Percentiles rank a stretch among this genome's conserved stretches.
Conservation (phyloP, 2,797 vertebrate genomes). For the Poeciliopsis infans region DNA sequence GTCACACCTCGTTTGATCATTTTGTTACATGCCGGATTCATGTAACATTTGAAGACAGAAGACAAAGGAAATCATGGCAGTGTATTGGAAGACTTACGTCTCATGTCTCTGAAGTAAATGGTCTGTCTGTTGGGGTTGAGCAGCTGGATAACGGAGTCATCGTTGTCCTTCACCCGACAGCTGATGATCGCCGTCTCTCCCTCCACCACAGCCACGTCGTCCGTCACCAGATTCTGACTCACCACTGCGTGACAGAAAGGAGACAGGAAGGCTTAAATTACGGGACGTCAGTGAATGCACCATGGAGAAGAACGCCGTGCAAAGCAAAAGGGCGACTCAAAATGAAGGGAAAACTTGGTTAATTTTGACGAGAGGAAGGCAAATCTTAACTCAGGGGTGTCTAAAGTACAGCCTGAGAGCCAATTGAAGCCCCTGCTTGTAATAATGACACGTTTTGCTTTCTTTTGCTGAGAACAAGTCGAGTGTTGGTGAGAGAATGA, state of each 20-base stretch:
- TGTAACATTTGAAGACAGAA: not conserved
- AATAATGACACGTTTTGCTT: not conserved
- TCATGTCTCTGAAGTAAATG: constrained; percentile 95
- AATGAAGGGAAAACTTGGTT: not conserved
- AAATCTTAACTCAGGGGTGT: not conserved
- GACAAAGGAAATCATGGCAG: not conserved
- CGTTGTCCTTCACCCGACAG: constrained; percentile 96
- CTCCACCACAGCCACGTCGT: constrained; percentile 94
- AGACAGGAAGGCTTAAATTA: not conserved
- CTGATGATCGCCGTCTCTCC: constrained; percentile 96
- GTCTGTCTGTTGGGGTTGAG: constrained; percentile 98
- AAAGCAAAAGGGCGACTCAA: not conserved
- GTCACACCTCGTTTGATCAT: no score
- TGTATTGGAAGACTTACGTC: constrained; percentile 85
- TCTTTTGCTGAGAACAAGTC: not conserved
- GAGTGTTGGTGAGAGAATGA: not conserved
- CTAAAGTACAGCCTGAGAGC: not conserved
- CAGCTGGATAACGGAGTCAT: constrained; percentile 96
- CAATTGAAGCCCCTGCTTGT: not conserved
- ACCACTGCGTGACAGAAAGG: constrained; percentile 54
- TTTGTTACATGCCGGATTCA: no score
- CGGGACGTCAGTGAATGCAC: not conserved
- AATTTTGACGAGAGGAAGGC: no score
- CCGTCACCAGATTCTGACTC: constrained; percentile 92
- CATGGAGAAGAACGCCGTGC: not conserved